Base-by-base conservation (phyloP, 2,113 vertebrate genomes). In the Aptenodytes forsteri region DNA sequence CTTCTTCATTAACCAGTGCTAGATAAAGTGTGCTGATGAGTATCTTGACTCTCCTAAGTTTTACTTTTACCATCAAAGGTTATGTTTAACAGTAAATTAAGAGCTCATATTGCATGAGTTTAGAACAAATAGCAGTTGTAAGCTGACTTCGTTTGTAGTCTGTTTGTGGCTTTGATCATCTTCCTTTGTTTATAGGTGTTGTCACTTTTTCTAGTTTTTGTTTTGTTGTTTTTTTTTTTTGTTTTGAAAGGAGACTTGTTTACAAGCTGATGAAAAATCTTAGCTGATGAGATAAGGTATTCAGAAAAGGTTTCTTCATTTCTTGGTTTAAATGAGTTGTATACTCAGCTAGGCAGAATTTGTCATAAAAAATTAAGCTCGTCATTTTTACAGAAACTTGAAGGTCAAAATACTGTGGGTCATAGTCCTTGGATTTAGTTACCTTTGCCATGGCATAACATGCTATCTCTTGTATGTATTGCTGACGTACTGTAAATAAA, bases 61-160 rank as follows among this genome's bases (percentile, higher is more conserved):
- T 92, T 40, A 6, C 52, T 95, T 95, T 89, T 89, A 40, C 46
- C 14, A 14, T 83, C 6, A 61, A 64, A 26, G 44, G 30, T 83
- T 83, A 56, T 76, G 50, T 77, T 34, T 49, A 80, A 61, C 40
- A 29, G 56, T 62, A 83, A 71, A 55, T 72, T 26, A 72, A 78
- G 58, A 59, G n/a, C 54, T 83, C 0, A 0, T 65, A 7, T 55
- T 42, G 38, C 13, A 13, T 6, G 47, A 40, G 3, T 78, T 59
- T 49, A 61, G n/a, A 94, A 61, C 3, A 6, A 19, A 27, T 27
- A 66, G 34, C 34, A 38, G 47, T 78, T 82, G 19, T 79, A 76
- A 71, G 9, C 13, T 67, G 29, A 13, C 65, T 94, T 92, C 36
- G 20, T 47, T 79, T 87, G 49, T 70, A 64, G 55, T 52, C n/a